Evolutionary conservation across 2,888 invertebrate genomes (phyloP).

Genomic region (Drosophila affinis): DNA sequence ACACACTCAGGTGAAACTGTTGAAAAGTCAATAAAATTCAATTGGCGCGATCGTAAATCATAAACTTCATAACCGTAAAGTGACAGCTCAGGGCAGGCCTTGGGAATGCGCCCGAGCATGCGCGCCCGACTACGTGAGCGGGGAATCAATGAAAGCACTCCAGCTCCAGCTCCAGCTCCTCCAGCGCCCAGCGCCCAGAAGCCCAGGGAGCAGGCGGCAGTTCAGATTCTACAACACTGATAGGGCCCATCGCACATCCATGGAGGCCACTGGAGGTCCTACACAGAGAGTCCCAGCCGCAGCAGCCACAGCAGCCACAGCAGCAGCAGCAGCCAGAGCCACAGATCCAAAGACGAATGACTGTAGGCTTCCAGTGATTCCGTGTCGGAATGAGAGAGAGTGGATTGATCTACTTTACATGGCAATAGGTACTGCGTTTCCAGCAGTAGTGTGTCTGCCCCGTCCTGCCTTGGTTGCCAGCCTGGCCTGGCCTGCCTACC

Average conservation of each 20-base stretch:
- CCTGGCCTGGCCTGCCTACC: too few relatives aligned
- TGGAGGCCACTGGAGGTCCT: constrained; percentile 55
- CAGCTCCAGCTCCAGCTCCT: too few relatives aligned
- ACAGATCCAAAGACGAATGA: constrained; percentile 5
- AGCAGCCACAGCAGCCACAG: not conserved
- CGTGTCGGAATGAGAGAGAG: constrained; percentile 1
- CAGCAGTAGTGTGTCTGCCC: not conserved
- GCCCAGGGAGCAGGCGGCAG: constrained; percentile 12
- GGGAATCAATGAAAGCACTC: constrained; percentile 59
- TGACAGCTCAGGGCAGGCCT: constrained; percentile 74
- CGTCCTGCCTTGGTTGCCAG: too few relatives aligned
- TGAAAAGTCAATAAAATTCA: constrained; percentile 82
- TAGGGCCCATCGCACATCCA: constrained; percentile 32
- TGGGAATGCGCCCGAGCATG: constrained; percentile 71
- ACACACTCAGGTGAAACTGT: constrained; percentile 68
- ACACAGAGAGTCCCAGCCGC: constrained; percentile 6
- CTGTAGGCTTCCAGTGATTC: constrained; percentile 2
- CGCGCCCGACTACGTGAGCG: constrained; percentile 72
- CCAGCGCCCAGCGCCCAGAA: constrained; percentile 4
- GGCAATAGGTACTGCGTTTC: constrained; percentile 42
- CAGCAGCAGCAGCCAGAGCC: not conserved
- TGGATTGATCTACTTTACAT: constrained; percentile 76
- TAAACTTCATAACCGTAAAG: constrained; percentile 81
- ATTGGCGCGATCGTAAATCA: constrained; percentile 82
- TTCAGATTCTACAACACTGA: constrained; percentile 61